phyloP scores from a whole-genome alignment of 2,113 vertebrate species.

The Candoia aspera region DNA sequence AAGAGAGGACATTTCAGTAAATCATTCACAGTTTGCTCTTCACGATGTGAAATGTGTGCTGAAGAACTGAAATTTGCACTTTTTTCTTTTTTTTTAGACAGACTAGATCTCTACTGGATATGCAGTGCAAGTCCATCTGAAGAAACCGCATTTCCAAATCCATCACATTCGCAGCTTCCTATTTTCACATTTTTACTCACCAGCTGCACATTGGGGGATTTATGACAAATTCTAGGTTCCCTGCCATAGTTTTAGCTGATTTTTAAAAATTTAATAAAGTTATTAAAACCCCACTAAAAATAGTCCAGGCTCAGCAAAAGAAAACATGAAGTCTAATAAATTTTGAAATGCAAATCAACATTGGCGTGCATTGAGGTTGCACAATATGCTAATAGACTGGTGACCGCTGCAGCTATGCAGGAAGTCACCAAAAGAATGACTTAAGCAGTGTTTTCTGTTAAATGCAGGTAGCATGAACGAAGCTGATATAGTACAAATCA shows the following conservation, averaged over 20 bases:
- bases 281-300: neutral
- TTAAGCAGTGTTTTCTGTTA: neutral
- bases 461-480: neutral
- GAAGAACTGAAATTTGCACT: neutral
- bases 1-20: neutral
- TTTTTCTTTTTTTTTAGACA: neutral
- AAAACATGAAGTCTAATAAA: neutral
- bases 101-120: neutral
- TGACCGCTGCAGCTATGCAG: too few relatives aligned
- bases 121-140: neutral
- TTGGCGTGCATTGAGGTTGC: too few relatives aligned
- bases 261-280: neutral
- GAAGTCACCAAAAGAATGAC: neutral
- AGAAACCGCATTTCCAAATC: neutral
- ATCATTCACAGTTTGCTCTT: neutral
- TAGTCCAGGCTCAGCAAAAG: neutral
- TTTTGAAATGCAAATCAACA: neutral
- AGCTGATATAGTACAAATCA: neutral
- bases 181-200: neutral
- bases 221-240: neutral
- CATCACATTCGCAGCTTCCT: too few relatives aligned
- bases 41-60: neutral
- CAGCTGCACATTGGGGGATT: neutral
- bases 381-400: neutral
- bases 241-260: neutral